These are phyloP conservation scores for Euthynnus affinis DNA, from an alignment of 2,797 vertebrate genomes.

Conservation along the genomic window DNA sequence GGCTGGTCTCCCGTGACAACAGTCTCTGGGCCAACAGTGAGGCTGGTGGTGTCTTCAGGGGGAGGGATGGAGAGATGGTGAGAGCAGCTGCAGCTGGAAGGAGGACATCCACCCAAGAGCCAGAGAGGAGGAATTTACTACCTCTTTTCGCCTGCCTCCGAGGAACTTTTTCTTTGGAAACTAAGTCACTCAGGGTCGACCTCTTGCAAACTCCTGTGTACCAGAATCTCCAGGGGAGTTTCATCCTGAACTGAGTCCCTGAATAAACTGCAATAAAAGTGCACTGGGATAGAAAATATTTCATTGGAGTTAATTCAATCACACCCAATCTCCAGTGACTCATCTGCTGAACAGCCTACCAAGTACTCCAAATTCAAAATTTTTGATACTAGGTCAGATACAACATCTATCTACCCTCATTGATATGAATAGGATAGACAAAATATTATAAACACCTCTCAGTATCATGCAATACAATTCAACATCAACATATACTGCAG, in stretches of 20 bases:
- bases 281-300: constrained; percentile 39
- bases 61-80: constrained; percentile 52
- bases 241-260: constrained; percentile 32
- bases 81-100: constrained; percentile 70
- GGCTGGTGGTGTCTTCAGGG: constrained; percentile 60
- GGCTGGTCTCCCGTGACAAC: constrained; percentile 80
- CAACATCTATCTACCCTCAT: background rate
- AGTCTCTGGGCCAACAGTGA: constrained; percentile 72
- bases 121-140: constrained; percentile 35
- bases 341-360: constrained; percentile 38
- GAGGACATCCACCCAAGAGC: constrained; percentile 57
- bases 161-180: constrained; percentile 43
- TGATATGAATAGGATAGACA: background rate
- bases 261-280: constrained; percentile 36
- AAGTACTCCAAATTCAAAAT: background rate
- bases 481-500: background rate
- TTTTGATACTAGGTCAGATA: background rate
- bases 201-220: constrained; percentile 25
- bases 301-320: constrained; percentile 50
- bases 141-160: constrained; percentile 18
- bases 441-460: background rate
- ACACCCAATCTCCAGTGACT: constrained; percentile 44
- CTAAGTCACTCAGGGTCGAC: constrained; percentile 26
- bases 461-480: background rate
- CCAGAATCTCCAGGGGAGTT: constrained; percentile 37